phyloP scores from a whole-genome alignment of 2,888 invertebrate genomes.

The Microplitis manilae region DNA sequence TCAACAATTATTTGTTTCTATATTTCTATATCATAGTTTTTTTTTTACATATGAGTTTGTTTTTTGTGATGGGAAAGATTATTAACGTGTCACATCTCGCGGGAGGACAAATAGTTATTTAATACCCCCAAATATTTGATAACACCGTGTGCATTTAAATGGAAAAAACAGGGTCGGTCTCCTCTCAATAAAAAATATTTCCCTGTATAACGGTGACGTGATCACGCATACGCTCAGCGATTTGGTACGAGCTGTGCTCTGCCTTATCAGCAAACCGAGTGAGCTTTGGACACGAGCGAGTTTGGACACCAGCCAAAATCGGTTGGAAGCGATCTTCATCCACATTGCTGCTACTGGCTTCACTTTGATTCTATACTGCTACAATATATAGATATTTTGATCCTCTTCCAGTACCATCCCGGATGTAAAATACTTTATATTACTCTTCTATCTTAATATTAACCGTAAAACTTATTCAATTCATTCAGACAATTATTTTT shows the following conservation, averaged over 20 bases:
- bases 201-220: slow-evolving; percentile 2
- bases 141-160: neutral
- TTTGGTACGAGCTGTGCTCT: slow-evolving; percentile 11
- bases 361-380: neutral
- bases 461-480: neutral
- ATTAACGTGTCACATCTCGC: neutral
- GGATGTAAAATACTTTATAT: neutral
- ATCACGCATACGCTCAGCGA: slow-evolving; percentile 12
- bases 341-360: neutral
- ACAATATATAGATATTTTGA: slow-evolving; percentile 2
- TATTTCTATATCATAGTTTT: neutral
- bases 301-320: slow-evolving; percentile 33
- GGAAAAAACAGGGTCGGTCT: neutral
- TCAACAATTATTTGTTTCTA: neutral
- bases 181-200: neutral
- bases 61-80: neutral
- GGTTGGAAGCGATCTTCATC: slow-evolving; percentile 14
- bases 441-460: neutral
- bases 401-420: neutral
- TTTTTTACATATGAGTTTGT: neutral
- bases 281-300: slow-evolving; percentile 6
- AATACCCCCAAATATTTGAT: neutral
- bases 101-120: slow-evolving; percentile 1
- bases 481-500: neutral
- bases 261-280: slow-evolving; percentile 17